These are phyloP conservation scores for Cynopterus brachyotis DNA, from an alignment of 2,113 vertebrate species.

Conservation along the genomic window DNA sequence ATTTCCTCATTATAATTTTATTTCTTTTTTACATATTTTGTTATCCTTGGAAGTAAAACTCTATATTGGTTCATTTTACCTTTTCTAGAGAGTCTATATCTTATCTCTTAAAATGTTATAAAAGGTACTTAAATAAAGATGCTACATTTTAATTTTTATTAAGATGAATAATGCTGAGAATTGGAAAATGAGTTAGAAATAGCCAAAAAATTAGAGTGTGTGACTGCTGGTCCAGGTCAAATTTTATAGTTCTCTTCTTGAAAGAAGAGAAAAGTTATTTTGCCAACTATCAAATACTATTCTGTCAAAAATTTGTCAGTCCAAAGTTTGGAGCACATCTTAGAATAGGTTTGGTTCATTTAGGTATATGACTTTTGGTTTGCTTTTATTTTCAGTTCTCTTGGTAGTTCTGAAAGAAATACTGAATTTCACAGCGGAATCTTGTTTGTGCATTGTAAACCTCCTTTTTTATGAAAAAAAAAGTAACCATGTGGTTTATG, in stretches of 20 bases:
- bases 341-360: slow-evolving; percentile 36
- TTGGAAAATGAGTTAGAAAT: background rate
- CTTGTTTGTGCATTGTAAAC: slow-evolving; percentile 36
- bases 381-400: slow-evolving; percentile 46
- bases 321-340: slow-evolving; percentile 28
- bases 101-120: slow-evolving; percentile 11
- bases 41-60: background rate
- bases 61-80: background rate
- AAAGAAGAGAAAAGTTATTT: slow-evolving; percentile 18
- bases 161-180: background rate
- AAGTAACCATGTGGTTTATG: background rate
- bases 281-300: slow-evolving; percentile 51
- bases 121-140: background rate
- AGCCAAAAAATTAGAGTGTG: background rate
- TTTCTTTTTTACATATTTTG: slow-evolving; percentile 15
- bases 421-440: slow-evolving; percentile 33
- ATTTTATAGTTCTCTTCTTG: slow-evolving; percentile 38
- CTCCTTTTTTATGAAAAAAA: slow-evolving; percentile 10
- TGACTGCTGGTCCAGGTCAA: background rate
- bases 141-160: background rate
- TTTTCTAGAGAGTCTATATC: background rate
- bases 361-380: slow-evolving; percentile 29
- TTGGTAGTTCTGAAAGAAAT: slow-evolving; percentile 42
- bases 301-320: slow-evolving; percentile 27
- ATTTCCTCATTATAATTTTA: background rate